These are phyloP conservation scores for Drosophila diplacantha DNA, from an alignment of 2,888 invertebrate species.

Conservation along the genomic window DNA sequence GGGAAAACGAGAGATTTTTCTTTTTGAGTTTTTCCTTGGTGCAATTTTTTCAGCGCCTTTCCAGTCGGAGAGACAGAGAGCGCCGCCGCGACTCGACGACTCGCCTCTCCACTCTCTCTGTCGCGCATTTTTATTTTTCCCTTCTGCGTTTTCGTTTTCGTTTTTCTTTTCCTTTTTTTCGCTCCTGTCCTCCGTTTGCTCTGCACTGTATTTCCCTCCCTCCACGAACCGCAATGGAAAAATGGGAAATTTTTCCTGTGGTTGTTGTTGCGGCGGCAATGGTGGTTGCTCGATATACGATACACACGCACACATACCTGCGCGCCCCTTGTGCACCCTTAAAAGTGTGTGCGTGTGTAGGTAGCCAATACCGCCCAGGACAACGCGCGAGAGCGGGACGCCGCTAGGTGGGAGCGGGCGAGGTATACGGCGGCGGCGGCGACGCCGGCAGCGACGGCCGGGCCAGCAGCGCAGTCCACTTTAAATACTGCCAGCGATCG, in stretches of 20 bases:
- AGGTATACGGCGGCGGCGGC: conserved; percentile 18
- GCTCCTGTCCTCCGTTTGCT: not conserved
- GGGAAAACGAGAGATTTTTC: conserved; percentile 16
- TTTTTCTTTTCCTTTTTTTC: conserved; percentile 43
- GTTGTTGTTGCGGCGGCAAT: conserved; percentile 77
- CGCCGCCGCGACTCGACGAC: conserved; percentile 10
- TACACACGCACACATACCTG: conserved; percentile 15
- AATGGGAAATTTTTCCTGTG: conserved; percentile 78
- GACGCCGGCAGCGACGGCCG: conserved; percentile 41
- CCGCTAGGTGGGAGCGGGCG: not conserved
- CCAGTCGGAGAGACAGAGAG: conserved; percentile 38
- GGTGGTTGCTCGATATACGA: conserved; percentile 75
- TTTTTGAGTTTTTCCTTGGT: conserved; percentile 33
- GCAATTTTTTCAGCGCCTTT: conserved; percentile 49
- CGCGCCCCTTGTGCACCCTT: conserved; percentile 33
- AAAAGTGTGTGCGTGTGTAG: conserved; percentile 47
- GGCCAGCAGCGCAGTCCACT: conserved; percentile 67
- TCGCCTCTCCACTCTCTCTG: conserved; percentile 46
- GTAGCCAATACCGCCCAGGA: conserved; percentile 63
- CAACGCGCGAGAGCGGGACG: conserved; percentile 1
- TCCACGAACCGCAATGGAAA: conserved; percentile 75
- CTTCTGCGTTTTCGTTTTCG: conserved; percentile 33
- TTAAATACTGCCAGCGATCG: conserved; percentile 78
- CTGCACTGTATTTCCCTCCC: conserved; percentile 8
- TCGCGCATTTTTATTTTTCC: conserved; percentile 59